Base-by-base conservation (phyloP, 2,113 vertebrate genomes). In the Caranx melampygus region DNA sequence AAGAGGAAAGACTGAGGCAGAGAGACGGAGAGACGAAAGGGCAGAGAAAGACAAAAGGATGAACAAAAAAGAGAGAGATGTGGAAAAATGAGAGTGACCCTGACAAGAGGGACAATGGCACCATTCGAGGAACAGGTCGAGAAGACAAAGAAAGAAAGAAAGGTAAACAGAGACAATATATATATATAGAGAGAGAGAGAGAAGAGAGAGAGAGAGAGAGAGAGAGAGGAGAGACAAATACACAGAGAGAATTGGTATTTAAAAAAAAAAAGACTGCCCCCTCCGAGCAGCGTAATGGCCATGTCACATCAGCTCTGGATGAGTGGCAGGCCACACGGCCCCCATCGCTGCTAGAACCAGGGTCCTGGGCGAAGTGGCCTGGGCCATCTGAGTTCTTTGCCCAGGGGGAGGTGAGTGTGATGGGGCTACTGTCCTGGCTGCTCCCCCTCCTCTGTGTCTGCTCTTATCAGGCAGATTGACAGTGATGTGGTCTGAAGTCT, bases 331-430 rank as follows among this genome's bases (percentile, higher is more conserved):
- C 69, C 82, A 82, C 87, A 79, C 58, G 52, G 88, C 86, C 79
- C 79, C 67, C 49, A 51, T 74, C 72, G 81, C 86, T 75, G 75
- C 31, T 60, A 87, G 83, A 67, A 77, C 76, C 74, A 15, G 86
- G 79, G 82, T 89, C 83, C 75, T 75, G 85, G 89, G 85, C 83
- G 54, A 78, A 88, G 69, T 42, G 88, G 89, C 82, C 88, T 21
- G 5, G 89, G 85, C 89, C 91, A 90, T 94, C 89, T 92, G 89
- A 91, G 90, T 89, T 87, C 80, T 78, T 67, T 59, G 89, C 89
- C 91, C 89, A 83, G 72, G 90, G 90, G 92, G 86, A 90, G 90
- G 90, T 89, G 91, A 93, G 87, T 82, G 66, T 81, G 82, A 69
- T 47, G 75, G 81, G 88, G 86, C 87, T 65, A 84, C 83, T 82